A percentile compares a stretch with the other conserved stretches of the same genome.
phyloP scores from a whole-genome alignment of 2,797 vertebrate genomes.

The Tauraco hartlaubi region DNA sequence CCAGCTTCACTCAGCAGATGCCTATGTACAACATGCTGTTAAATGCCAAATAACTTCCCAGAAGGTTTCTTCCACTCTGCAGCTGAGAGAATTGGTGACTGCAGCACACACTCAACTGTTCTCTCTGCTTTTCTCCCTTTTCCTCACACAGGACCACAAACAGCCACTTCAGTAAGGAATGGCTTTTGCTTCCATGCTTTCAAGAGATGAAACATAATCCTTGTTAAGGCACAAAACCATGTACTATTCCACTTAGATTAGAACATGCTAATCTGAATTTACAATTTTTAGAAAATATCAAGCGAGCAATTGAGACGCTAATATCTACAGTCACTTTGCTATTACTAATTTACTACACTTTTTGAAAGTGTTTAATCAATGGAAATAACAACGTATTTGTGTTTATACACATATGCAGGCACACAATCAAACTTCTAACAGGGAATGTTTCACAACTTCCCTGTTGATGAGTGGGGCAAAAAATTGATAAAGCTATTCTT shows the following conservation, averaged over 20 bases:
- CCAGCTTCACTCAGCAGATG: conserved; percentile 62
- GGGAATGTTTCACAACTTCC: background rate
- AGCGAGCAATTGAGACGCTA: background rate
- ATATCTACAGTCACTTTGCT: background rate
- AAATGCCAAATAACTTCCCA: conserved; percentile 76
- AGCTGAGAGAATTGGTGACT: conserved; percentile 34
- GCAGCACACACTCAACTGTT: background rate
- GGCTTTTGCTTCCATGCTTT: background rate
- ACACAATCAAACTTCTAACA: background rate
- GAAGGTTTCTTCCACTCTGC: conserved; percentile 44
- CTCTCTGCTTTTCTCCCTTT: conserved; percentile 18
- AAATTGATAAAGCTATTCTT: background rate
- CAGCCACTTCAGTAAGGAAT: background rate
- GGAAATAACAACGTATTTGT: background rate
- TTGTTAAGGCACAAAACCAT: background rate
- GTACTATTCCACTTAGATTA: background rate
- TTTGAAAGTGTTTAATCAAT: background rate
- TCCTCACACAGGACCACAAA: conserved; percentile 12
- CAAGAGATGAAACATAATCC: conserved; percentile 18
- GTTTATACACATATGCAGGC: background rate
- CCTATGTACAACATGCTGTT: conserved; percentile 62
- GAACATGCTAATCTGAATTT: background rate
- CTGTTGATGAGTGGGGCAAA: background rate
- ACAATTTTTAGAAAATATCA: background rate
- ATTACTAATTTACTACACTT: background rate